Evolutionary conservation across 2,888 invertebrate species (phyloP).

Genomic region (Phortica magna): DNA sequence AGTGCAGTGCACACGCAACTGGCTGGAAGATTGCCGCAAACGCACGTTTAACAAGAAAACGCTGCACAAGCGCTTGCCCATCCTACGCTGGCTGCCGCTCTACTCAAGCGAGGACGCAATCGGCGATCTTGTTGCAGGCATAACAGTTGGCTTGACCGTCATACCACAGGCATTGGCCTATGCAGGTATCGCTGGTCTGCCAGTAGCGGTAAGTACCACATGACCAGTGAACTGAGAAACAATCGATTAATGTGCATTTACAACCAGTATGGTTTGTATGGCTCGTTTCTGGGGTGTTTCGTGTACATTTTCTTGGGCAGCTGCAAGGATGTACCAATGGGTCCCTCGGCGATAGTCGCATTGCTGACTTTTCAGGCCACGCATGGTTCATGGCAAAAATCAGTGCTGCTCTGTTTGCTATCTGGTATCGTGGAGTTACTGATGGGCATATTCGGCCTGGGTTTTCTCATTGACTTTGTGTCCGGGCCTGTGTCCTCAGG

Average conservation of each 20-base stretch:
- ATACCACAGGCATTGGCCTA: slow-evolving; percentile 94
- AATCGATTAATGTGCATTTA: neutral
- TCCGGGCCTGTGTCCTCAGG: slow-evolving; percentile 93
- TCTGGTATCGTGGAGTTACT: slow-evolving; percentile 86
- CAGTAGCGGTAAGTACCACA: slow-evolving; percentile 80
- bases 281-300: slow-evolving; percentile 95
- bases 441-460: slow-evolving; percentile 90
- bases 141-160: slow-evolving; percentile 95
- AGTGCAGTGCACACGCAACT: slow-evolving; percentile 73
- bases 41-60: slow-evolving; percentile 83
- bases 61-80: slow-evolving; percentile 86
- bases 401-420: slow-evolving; percentile 87
- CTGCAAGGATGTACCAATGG: slow-evolving; percentile 94
- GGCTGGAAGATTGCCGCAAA: slow-evolving; percentile 78
- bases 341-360: slow-evolving; percentile 95
- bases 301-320: slow-evolving; percentile 94
- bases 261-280: slow-evolving; percentile 91
- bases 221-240: neutral
- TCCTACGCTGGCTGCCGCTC: slow-evolving; percentile 86
- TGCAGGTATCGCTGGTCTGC: slow-evolving; percentile 88
- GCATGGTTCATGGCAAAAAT: slow-evolving; percentile 80
- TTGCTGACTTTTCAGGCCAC: slow-evolving; percentile 90
- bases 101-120: slow-evolving; percentile 86
- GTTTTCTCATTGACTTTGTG: slow-evolving; percentile 93
- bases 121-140: slow-evolving; percentile 93